Percentiles rank a stretch among this genome's conserved stretches.
Conservation (phyloP, 2,888 invertebrate species). For the Polydesmus complanatus region DNA sequence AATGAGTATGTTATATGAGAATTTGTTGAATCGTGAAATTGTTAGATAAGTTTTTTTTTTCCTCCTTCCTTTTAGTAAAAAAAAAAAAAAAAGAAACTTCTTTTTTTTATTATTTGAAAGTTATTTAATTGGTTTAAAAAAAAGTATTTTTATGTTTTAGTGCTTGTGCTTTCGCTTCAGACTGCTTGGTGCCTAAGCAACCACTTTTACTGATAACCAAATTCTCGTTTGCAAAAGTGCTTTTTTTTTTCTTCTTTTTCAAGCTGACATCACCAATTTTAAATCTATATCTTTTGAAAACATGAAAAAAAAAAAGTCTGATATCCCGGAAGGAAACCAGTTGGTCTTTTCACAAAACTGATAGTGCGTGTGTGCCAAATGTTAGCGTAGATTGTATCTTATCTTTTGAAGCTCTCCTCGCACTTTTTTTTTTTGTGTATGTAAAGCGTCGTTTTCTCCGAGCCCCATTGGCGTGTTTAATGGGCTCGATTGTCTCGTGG, state of each 20-base stretch:
- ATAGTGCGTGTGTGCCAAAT: not conserved
- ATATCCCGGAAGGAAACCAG: not conserved
- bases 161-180: not conserved
- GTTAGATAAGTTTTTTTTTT: no score
- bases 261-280: not conserved
- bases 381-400: not conserved
- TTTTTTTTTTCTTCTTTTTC: not conserved
- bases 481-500: no score
- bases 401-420: not conserved
- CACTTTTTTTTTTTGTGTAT: not conserved
- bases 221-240: not conserved
- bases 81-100: no score
- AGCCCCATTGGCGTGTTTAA: no score
- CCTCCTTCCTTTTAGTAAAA: no score
- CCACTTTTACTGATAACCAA: not conserved
- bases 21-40: no score
- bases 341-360: not conserved
- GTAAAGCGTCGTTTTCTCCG: not conserved
- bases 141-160: not conserved
- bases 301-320: not conserved
- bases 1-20: no score
- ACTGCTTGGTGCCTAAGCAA: not conserved
- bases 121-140: no score
- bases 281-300: not conserved
- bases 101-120: no score